Percentiles rank a stretch among this genome's conserved stretches.
These are phyloP conservation scores for Aspidiotus rigidus DNA, from an alignment of 2,888 invertebrate genomes.

Conservation along the genomic window DNA sequence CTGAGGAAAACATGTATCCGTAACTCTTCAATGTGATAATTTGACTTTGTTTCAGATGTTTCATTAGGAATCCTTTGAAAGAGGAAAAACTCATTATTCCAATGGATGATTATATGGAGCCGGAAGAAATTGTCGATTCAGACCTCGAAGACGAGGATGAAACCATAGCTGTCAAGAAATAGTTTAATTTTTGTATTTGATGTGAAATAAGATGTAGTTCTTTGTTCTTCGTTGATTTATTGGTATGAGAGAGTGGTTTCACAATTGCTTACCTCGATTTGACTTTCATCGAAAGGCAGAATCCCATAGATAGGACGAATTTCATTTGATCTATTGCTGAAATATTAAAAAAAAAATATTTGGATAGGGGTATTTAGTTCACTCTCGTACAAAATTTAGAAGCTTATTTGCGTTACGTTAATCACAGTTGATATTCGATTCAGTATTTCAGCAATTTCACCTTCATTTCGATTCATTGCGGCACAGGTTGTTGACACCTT, in stretches of 20 bases:
- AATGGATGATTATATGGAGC: constrained; percentile 20
- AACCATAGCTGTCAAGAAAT: background rate
- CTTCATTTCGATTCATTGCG: too few relatives aligned
- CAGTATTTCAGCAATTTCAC: too few relatives aligned
- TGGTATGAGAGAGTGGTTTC: background rate
- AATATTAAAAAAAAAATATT: too few relatives aligned
- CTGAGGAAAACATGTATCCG: background rate
- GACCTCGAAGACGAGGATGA: constrained; percentile 22
- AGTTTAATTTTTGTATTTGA: background rate
- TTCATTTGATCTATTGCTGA: too few relatives aligned
- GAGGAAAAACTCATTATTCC: constrained; percentile 20
- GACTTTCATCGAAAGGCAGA: too few relatives aligned
- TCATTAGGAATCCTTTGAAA: constrained; percentile 6
- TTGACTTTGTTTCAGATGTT: constrained; percentile 23
- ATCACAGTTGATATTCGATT: too few relatives aligned
- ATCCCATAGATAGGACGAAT: too few relatives aligned
- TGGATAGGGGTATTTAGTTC: too few relatives aligned
- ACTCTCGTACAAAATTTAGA: too few relatives aligned
- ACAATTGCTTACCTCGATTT: background rate
- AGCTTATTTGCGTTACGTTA: too few relatives aligned
- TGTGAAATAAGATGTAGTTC: background rate
- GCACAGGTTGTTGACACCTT: too few relatives aligned
- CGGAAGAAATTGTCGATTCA: constrained; percentile 16
- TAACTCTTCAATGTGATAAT: background rate
- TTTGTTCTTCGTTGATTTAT: background rate